phyloP scores from a whole-genome alignment of 2,797 vertebrate species.

The Thalassophryne amazonica region DNA sequence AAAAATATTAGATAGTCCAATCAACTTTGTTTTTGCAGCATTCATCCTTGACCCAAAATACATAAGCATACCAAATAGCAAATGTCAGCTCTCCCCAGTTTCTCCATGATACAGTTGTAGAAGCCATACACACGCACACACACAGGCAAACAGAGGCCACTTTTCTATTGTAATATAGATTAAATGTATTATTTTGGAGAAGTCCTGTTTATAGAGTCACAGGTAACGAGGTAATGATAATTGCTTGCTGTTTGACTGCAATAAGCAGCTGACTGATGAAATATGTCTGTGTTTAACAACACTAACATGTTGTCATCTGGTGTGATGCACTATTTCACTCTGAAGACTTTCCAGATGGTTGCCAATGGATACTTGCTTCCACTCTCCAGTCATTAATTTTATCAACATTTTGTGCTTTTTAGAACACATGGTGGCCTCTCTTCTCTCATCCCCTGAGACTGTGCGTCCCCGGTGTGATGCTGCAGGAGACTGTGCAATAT shows the following conservation, averaged over 20 bases:
- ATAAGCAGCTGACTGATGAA: not conserved
- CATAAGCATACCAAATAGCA: no score
- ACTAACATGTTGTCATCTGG: constrained; percentile 11
- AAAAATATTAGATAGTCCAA: no score
- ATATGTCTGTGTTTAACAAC: constrained; percentile 3
- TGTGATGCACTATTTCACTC: constrained; percentile 31
- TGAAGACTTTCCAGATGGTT: constrained; percentile 34
- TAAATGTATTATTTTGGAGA: no score
- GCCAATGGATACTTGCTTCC: constrained; percentile 17
- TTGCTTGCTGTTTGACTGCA: not conserved
- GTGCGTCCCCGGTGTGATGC: constrained; percentile 20
- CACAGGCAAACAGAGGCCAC: no score
- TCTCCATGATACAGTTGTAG: no score
- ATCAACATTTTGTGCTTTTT: constrained; percentile 33
- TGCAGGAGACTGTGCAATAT: constrained; percentile 50
- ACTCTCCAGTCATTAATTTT: constrained; percentile 17
- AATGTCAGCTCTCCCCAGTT: no score
- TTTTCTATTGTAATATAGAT: not conserved
- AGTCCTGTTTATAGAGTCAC: no score
- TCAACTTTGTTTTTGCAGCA: no score
- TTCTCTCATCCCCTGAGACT: constrained; percentile 26
- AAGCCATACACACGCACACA: no score
- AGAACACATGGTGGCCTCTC: constrained; percentile 19
- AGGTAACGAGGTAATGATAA: no score
- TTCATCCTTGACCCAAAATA: no score